Conservation (phyloP, 2,113 vertebrate genomes). For the Microcebus jonahi region DNA sequence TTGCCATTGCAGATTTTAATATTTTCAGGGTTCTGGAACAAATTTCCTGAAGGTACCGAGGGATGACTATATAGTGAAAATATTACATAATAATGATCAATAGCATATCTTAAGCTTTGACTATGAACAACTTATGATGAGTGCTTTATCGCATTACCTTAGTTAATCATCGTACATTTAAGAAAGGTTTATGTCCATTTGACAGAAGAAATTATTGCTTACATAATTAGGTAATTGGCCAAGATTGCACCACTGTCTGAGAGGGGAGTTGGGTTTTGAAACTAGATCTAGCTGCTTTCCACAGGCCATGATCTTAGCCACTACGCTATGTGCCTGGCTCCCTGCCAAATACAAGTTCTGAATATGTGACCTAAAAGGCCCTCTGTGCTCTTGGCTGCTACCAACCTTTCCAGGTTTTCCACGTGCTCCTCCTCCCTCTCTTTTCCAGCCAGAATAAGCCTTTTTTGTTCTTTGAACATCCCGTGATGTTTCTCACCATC, state of each 20-base stretch:
- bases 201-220: neutral
- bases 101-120: neutral
- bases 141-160: neutral
- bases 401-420: neutral
- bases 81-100: neutral
- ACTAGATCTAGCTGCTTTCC: neutral
- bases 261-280: neutral
- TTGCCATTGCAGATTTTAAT: neutral
- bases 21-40: neutral
- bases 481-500: neutral
- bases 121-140: neutral
- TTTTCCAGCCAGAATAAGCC: neutral
- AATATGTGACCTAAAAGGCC: neutral
- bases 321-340: neutral
- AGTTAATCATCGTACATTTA: neutral
- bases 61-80: neutral
- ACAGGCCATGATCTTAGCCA: neutral
- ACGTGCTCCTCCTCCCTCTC: fast-evolving
- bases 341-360: neutral
- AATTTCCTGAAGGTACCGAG: neutral
- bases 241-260: neutral
- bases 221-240: neutral
- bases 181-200: neutral
- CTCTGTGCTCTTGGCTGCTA: neutral
- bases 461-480: neutral